Percentiles rank a stretch among this genome's conserved stretches.
Evolutionary conservation across 2,888 invertebrate genomes (phyloP).

Genomic region (Cerceris ruficornis): DNA sequence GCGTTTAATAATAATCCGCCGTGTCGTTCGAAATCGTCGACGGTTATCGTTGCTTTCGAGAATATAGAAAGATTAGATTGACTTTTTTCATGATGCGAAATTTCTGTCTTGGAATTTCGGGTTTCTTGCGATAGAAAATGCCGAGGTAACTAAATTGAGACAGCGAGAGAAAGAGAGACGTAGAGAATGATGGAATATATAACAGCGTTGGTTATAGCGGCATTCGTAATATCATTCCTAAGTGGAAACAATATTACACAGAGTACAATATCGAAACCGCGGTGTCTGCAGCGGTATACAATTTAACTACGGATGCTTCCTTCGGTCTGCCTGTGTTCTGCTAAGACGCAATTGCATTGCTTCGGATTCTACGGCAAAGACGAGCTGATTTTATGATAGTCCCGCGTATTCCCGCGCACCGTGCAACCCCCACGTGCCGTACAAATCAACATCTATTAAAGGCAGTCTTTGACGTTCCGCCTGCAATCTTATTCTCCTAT

Average conservation of each 20-base stretch:
- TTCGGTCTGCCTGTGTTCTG: conserved; percentile 14
- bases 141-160: too few relatives aligned
- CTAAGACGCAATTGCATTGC: conserved; percentile 41
- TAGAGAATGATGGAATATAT: not conserved
- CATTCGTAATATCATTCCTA: conserved; percentile 11
- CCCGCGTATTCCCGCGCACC: not conserved
- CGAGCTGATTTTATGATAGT: conserved; percentile 29
- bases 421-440: not conserved
- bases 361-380: conserved; percentile 13
- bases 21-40: too few relatives aligned
- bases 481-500: conserved; percentile 2
- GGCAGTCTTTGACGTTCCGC: not conserved
- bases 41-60: too few relatives aligned
- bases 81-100: too few relatives aligned
- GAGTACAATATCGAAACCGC: conserved; percentile 25
- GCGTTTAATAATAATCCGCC: too few relatives aligned
- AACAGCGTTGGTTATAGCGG: not conserved
- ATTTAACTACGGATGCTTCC: conserved; percentile 41
- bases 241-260: conserved; percentile 34
- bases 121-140: too few relatives aligned
- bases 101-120: not conserved
- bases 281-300: conserved; percentile 24
- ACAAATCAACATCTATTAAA: not conserved
- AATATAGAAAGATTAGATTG: too few relatives aligned
- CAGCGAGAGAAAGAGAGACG: not conserved